A percentile compares a stretch with the other conserved stretches of the same genome.
Conservation (phyloP, 2,797 vertebrate species). For the Molothrus ater region DNA sequence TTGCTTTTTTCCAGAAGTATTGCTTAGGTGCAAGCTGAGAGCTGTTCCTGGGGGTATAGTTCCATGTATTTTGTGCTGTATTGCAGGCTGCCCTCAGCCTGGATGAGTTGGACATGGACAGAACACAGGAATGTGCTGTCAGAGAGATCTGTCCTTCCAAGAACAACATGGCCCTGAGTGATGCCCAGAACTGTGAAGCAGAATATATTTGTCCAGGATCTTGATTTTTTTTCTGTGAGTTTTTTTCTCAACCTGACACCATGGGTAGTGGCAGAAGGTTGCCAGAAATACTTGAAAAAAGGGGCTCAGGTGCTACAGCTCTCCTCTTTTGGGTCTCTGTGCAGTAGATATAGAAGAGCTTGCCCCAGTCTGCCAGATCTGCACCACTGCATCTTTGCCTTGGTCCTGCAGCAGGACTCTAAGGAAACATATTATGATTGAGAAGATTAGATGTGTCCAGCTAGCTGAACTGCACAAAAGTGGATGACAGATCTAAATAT, state of each 20-base stretch:
- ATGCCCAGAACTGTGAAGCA: neutral
- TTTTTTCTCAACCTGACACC: neutral
- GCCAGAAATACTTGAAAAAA: neutral
- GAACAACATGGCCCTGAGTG: neutral
- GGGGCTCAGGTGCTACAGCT: neutral
- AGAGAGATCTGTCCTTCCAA: neutral
- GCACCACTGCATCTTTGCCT: neutral
- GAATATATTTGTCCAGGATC: neutral
- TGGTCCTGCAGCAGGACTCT: neutral
- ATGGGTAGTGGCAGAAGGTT: neutral
- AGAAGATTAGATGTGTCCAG: neutral
- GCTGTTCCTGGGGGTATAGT: neutral
- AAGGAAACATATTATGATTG: neutral
- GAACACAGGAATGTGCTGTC: neutral
- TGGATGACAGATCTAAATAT: neutral
- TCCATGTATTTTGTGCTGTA: neutral
- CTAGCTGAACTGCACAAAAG: neutral
- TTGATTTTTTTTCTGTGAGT: neutral
- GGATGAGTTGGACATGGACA: neutral
- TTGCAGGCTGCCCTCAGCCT: neutral
- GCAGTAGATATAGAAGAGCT: neutral
- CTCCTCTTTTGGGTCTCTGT: neutral
- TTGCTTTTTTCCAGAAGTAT: neutral
- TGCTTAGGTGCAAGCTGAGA: neutral
- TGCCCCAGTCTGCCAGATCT: fast-evolving